Conservation (phyloP, 2,797 vertebrate species). For the Lepilemur septentrionalis region DNA sequence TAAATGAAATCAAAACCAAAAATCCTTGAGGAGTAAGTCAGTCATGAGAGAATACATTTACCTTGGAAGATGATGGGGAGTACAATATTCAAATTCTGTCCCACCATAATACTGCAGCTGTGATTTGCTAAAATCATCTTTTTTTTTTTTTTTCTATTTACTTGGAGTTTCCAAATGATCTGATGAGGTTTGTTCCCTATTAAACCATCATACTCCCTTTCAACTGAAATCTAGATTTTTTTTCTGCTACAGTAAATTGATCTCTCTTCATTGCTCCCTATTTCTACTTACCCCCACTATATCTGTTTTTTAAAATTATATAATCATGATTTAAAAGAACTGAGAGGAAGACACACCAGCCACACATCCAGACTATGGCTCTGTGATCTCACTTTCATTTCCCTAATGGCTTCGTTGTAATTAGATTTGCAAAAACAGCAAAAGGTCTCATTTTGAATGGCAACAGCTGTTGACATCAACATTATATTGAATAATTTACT, state of each 20-base stretch:
- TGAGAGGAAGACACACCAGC: slow-evolving; percentile 70
- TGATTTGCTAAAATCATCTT: not conserved
- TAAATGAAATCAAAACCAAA: not conserved
- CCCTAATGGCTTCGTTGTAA: slow-evolving; percentile 85
- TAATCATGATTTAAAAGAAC: slow-evolving; percentile 74
- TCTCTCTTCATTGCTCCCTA: slow-evolving; percentile 7
- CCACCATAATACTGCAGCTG: not conserved
- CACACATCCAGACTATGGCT: slow-evolving; percentile 67
- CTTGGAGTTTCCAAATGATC: not conserved
- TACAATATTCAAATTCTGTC: not conserved
- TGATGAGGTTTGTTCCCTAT: not conserved
- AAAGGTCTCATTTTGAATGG: slow-evolving; percentile 89
- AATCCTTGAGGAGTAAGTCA: not conserved
- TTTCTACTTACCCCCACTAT: not conserved
- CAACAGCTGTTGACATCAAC: slow-evolving; percentile 89
- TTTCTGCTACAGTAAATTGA: not conserved
- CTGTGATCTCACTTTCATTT: slow-evolving; percentile 83
- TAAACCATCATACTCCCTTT: slow-evolving; percentile 9
- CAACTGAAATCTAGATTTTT: not conserved
- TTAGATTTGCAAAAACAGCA: slow-evolving; percentile 88
- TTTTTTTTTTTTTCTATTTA: not conserved
- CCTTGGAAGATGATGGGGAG: not conserved
- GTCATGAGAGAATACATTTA: not conserved
- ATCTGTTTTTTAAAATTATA: slow-evolving; percentile 21
- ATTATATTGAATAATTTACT: slow-evolving; percentile 88